phyloP scores from a whole-genome alignment of 92 coral and sea anemone species.

The Chrysogorgia sp. region DNA sequence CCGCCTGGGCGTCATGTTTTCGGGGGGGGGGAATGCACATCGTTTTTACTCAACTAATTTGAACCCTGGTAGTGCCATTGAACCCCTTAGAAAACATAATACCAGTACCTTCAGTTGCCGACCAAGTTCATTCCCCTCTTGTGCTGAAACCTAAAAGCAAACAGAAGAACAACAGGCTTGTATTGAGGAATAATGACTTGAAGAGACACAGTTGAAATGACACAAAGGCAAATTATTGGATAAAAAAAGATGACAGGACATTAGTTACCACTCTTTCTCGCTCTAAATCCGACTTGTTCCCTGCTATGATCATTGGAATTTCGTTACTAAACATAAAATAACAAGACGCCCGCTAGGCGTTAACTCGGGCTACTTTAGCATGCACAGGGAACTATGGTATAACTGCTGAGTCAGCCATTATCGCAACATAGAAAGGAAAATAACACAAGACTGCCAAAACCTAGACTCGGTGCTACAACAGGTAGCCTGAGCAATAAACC shows the following conservation, averaged over 20 bases:
- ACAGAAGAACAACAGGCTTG: neutral
- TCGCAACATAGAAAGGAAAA: no score
- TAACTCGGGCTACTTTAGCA: no score
- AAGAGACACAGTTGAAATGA: neutral
- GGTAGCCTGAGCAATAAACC: no score
- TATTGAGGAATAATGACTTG: neutral
- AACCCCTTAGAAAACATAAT: neutral
- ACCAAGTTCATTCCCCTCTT: conserved; percentile 96
- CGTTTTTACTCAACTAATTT: no score
- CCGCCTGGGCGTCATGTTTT: no score
- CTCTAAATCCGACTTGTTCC: conserved; percentile 98
- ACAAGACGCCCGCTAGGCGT: no score
- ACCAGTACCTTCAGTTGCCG: conserved; percentile 78
- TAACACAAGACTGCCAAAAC: no score
- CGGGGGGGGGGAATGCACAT: no score
- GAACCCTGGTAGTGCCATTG: no score
- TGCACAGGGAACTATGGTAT: no score
- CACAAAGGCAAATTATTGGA: neutral
- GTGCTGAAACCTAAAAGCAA: conserved; percentile 76
- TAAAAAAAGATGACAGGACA: neutral
- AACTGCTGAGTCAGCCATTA: no score
- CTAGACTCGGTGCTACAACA: no score
- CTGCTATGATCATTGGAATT: conserved; percentile 97
- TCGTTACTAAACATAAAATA: conserved; percentile 69
- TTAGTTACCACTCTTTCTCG: conserved; percentile 85